These are phyloP conservation scores for Cydia fagiglandana DNA, from an alignment of 1,140 invertebrate genomes.

Conservation along the genomic window DNA sequence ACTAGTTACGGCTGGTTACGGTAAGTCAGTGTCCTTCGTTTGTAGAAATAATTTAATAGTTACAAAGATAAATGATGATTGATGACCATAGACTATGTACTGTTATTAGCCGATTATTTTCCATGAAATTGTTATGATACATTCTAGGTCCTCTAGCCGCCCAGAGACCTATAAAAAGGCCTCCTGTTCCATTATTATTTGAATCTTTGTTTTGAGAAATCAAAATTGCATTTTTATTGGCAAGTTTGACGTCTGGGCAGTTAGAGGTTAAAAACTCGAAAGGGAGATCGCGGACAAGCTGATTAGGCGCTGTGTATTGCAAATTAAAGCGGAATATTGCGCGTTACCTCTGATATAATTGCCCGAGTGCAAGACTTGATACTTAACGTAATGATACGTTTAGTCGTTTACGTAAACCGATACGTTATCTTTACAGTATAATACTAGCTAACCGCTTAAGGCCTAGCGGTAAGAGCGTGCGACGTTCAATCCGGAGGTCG, in stretches of 20 bases:
- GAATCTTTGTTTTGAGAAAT: too few relatives aligned
- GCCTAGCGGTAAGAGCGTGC: too few relatives aligned
- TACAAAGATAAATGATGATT: not conserved
- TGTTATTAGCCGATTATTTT: not conserved
- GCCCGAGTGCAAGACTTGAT: not conserved
- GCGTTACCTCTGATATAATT: not conserved
- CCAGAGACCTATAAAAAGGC: too few relatives aligned
- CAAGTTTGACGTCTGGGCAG: too few relatives aligned
- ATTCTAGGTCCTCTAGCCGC: not conserved
- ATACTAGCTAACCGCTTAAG: not conserved
- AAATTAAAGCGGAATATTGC: constrained; percentile 6
- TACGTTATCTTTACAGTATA: not conserved
- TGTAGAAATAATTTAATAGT: not conserved
- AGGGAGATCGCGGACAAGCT: not conserved
- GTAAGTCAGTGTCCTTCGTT: constrained; percentile 7
- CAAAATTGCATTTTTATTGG: too few relatives aligned
- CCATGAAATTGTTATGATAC: not conserved
- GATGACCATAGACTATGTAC: not conserved
- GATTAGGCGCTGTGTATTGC: not conserved
- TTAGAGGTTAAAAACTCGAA: constrained; percentile 23
- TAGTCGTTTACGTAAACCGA: constrained; percentile 21
- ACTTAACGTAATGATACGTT: constrained; percentile 12
- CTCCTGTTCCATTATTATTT: too few relatives aligned
- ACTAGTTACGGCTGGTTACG: not conserved
- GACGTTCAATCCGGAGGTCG: too few relatives aligned